Conservation (phyloP, 2,113 vertebrate species). For the Lichenostomus cassidix region DNA sequence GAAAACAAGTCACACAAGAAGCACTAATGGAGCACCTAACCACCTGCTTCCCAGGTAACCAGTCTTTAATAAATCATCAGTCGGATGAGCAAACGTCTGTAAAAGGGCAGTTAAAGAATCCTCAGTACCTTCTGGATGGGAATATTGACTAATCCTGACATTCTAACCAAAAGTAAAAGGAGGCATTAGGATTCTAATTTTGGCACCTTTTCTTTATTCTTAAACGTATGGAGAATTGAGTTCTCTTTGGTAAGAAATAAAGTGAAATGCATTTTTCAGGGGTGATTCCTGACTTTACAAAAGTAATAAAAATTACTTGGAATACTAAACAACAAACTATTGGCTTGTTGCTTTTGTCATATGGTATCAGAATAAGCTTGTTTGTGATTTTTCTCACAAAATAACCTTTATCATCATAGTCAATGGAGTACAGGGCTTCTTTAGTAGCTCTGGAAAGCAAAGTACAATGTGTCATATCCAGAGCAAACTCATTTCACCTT, state of each 20-base stretch:
- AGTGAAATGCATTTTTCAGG: background rate
- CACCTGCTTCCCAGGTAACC: slow-evolving; percentile 96
- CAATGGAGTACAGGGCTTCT: background rate
- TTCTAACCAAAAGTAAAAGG: background rate
- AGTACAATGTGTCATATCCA: background rate
- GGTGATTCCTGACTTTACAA: background rate
- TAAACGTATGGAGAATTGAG: background rate
- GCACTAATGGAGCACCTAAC: slow-evolving; percentile 96
- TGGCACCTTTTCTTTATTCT: background rate
- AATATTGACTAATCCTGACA: background rate
- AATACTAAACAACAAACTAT: background rate
- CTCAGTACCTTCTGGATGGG: background rate
- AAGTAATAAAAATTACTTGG: background rate
- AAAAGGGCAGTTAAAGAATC: background rate
- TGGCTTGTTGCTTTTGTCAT: background rate
- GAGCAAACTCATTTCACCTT: background rate
- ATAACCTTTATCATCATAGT: background rate
- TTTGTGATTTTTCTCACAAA: background rate
- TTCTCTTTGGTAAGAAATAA: background rate
- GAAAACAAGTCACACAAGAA: slow-evolving; percentile 96
- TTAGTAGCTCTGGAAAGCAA: background rate
- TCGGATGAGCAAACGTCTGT: background rate
- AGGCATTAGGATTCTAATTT: background rate
- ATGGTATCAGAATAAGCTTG: background rate
- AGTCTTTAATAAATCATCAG: background rate